A percentile compares a stretch with the other conserved stretches of the same genome.
phyloP scores from a whole-genome alignment of 2,888 invertebrate species.

The Acrocera orbiculus region DNA sequence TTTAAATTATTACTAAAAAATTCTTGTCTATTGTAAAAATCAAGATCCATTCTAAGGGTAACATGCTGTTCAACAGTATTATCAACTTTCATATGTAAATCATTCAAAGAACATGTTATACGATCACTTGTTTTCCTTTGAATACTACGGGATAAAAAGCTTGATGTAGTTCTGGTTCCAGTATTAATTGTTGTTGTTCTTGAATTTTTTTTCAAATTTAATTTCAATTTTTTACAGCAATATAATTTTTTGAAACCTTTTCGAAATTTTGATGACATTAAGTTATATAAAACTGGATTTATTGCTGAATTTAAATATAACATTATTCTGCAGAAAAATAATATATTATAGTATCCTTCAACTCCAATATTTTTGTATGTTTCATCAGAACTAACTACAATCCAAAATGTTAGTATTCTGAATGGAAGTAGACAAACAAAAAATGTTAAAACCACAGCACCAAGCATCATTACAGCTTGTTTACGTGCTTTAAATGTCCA shows the following conservation, averaged over 20 bases:
- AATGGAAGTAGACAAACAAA: conserved; percentile 80
- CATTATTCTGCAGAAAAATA: conserved; percentile 74
- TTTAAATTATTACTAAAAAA: conserved; percentile 4
- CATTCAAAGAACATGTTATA: conserved; percentile 10
- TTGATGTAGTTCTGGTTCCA: conserved; percentile 38
- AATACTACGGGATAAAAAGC: conserved; percentile 41
- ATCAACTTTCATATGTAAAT: conserved; percentile 3
- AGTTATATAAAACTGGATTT: conserved; percentile 80
- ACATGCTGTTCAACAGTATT: too few relatives aligned
- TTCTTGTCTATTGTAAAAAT: too few relatives aligned
- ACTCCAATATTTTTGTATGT: conserved; percentile 48
- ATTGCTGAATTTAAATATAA: conserved; percentile 77
- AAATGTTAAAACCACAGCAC: conserved; percentile 72
- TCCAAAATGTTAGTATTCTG: conserved; percentile 64
- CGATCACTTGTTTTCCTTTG: conserved; percentile 37
- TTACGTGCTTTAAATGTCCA: conserved; percentile 56
- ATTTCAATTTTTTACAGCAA: conserved; percentile 34
- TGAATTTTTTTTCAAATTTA: too few relatives aligned
- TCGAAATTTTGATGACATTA: conserved; percentile 82
- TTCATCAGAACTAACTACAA: conserved; percentile 57
- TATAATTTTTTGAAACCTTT: conserved; percentile 57
- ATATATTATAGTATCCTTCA: conserved; percentile 62
- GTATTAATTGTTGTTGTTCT: conserved; percentile 39
- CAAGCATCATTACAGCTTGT: conserved; percentile 74
- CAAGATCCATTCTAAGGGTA: too few relatives aligned